These are phyloP conservation scores for Polydrusus tereticollis DNA, from an alignment of 2,888 invertebrate species.

Conservation along the genomic window DNA sequence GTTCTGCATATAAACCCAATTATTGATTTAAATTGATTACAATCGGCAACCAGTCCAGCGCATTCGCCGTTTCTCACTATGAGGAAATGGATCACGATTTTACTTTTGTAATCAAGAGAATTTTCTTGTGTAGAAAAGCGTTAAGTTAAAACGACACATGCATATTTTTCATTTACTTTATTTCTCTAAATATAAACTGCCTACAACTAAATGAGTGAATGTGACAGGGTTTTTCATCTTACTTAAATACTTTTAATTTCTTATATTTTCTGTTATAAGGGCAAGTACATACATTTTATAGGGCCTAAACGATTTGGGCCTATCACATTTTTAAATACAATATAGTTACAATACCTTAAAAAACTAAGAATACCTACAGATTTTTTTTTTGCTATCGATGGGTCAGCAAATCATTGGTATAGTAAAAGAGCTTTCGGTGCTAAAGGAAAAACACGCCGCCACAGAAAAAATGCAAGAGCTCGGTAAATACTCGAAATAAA, in stretches of 20 bases:
- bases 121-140: too few species aligned
- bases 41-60: too few species aligned
- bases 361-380: constrained; percentile 16
- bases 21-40: too few species aligned
- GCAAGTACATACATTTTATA: constrained; percentile 47
- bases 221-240: constrained; percentile 64
- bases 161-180: constrained; percentile 57
- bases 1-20: too few species aligned
- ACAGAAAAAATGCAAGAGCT: too few species aligned
- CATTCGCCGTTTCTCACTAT: too few species aligned
- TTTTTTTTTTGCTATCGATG: not conserved
- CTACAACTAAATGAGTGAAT: constrained; percentile 67
- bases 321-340: constrained; percentile 64
- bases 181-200: constrained; percentile 69
- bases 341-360: constrained; percentile 45
- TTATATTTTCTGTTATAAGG: constrained; percentile 35
- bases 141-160: not conserved
- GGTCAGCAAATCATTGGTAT: not conserved
- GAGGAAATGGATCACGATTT: too few species aligned
- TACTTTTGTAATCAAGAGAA: too few species aligned
- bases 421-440: too few species aligned
- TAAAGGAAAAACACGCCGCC: too few species aligned
- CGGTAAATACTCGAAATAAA: too few species aligned
- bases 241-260: constrained; percentile 46
- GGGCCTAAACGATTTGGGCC: constrained; percentile 62